These are phyloP conservation scores for Zapus hudsonius DNA, from an alignment of 2,113 vertebrate species.

Conservation along the genomic window DNA sequence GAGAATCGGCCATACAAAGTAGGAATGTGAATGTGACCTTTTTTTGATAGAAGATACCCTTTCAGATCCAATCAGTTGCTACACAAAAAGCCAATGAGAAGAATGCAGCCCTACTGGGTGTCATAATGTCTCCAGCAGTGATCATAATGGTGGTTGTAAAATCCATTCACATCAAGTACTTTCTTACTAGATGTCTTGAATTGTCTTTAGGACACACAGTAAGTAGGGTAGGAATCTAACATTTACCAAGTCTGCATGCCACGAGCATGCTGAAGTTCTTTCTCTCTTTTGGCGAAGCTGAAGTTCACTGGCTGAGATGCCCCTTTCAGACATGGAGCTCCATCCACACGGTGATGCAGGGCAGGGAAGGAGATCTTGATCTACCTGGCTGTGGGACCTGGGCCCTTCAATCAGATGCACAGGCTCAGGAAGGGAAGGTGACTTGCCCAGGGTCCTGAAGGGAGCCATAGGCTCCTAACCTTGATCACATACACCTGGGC, in stretches of 20 bases:
- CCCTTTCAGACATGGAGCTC: neutral
- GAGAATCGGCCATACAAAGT: conserved; percentile 61
- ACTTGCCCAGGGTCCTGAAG: neutral
- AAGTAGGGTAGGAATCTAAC: neutral
- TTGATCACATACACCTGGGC: neutral
- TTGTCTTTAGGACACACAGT: neutral
- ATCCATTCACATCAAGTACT: neutral
- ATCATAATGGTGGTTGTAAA: neutral
- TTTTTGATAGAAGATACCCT: conserved; percentile 57
- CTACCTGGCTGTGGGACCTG: neutral
- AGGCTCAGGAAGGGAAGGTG: neutral
- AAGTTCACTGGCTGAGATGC: neutral
- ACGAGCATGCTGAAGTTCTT: neutral
- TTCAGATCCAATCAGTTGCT: conserved; percentile 26
- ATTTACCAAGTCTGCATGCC: neutral
- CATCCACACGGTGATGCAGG: neutral
- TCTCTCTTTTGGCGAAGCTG: neutral
- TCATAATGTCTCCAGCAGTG: conserved; percentile 19
- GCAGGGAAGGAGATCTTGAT: neutral
- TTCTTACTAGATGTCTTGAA: neutral
- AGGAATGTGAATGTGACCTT: conserved; percentile 45
- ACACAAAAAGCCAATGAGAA: neutral
- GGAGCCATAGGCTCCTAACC: neutral
- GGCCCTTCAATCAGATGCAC: neutral
- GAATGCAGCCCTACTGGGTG: neutral